Evolutionary conservation across 2,797 vertebrate genomes (phyloP).

Genomic region (Danio choprae): DNA sequence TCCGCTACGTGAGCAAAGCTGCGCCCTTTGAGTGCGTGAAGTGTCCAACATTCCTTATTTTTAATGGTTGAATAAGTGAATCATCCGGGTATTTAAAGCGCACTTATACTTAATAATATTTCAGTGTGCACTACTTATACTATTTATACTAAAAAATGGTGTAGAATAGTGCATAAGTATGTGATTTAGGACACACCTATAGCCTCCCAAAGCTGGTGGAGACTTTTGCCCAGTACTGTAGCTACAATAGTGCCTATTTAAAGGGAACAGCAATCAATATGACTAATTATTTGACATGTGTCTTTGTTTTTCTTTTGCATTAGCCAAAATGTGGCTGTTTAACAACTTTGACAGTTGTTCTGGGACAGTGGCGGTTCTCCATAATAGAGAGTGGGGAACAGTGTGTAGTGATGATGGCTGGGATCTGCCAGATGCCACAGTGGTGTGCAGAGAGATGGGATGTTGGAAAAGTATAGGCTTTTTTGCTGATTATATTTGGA

Average conservation of each 20-base stretch:
- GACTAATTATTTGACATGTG: background rate
- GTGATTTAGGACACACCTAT: too few relatives aligned
- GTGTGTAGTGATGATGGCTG: conserved; percentile 52
- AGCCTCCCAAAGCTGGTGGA: too few relatives aligned
- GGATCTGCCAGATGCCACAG: conserved; percentile 57
- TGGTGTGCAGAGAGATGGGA: conserved; percentile 58
- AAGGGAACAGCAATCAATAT: background rate
- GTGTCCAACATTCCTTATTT: too few relatives aligned
- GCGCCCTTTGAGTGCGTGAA: too few relatives aligned
- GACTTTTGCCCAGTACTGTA: background rate
- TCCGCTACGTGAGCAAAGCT: too few relatives aligned
- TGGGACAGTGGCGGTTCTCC: conserved; percentile 1
- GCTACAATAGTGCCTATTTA: background rate
- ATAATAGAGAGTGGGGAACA: conserved; percentile 2
- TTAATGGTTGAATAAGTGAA: too few relatives aligned
- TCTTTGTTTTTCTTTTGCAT: background rate
- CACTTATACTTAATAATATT: too few relatives aligned
- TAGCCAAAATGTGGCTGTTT: background rate
- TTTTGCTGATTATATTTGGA: conserved; percentile 12
- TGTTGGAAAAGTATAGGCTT: conserved; percentile 60
- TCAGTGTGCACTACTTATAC: too few relatives aligned
- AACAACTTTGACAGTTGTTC: background rate
- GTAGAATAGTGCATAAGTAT: too few relatives aligned
- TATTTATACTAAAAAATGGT: too few relatives aligned
- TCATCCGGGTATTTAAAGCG: too few relatives aligned